phyloP scores from a whole-genome alignment of 2,797 vertebrate species.

The Betta splendens region DNA sequence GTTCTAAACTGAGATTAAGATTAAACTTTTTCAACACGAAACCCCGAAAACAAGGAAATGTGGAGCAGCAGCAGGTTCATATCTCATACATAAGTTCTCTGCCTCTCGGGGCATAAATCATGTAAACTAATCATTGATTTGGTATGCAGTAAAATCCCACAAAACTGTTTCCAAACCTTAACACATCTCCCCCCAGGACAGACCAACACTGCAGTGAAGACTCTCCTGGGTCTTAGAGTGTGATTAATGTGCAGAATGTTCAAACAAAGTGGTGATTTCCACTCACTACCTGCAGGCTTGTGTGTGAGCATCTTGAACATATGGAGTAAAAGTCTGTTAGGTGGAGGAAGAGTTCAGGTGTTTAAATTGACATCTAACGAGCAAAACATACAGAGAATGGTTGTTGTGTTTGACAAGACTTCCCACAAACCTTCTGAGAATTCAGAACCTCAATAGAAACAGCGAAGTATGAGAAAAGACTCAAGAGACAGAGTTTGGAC shows the following conservation, averaged over 20 bases:
- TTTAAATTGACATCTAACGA: constrained; percentile 36
- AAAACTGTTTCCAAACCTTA: constrained; percentile 33
- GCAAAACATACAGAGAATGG: constrained; percentile 31
- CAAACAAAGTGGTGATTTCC: constrained; percentile 42
- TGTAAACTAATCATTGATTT: constrained; percentile 41
- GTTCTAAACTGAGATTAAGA: constrained; percentile 30
- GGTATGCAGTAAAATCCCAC: constrained; percentile 33
- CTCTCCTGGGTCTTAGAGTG: constrained; percentile 52
- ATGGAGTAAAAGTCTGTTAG: constrained; percentile 10
- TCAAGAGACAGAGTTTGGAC: too few relatives aligned
- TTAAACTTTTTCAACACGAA: constrained; percentile 26
- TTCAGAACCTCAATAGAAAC: constrained; percentile 26
- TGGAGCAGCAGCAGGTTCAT: constrained; percentile 31
- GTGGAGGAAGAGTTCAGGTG: constrained; percentile 21
- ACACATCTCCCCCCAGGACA: constrained; percentile 34
- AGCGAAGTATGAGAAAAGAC: constrained; percentile 19
- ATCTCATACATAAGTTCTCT: constrained; percentile 30
- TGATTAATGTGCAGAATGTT: constrained; percentile 52
- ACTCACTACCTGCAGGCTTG: constrained; percentile 41
- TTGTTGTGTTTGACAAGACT: constrained; percentile 16
- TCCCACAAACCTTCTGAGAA: constrained; percentile 29
- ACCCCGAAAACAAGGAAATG: constrained; percentile 33
- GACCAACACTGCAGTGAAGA: constrained; percentile 24
- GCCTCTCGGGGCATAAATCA: constrained; percentile 49
- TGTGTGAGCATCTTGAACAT: constrained; percentile 1